A percentile compares a stretch with the other conserved stretches of the same genome.
These are phyloP conservation scores for Eupithecia dodoneata DNA, from an alignment of 2,888 invertebrate genomes.

Conservation along the genomic window DNA sequence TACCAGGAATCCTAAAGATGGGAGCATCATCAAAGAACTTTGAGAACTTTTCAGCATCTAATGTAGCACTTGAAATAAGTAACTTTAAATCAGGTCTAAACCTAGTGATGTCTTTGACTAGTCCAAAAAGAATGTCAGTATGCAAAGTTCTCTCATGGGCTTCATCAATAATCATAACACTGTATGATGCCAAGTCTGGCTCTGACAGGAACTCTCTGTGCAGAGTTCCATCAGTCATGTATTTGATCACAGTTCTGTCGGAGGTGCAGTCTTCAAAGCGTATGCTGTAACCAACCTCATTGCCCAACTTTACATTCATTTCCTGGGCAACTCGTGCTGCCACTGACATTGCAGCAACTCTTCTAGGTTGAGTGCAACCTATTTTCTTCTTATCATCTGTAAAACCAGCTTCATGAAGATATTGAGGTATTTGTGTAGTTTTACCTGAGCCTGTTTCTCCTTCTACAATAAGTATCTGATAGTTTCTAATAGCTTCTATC, in stretches of 20 bases:
- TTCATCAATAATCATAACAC: slow-evolving; percentile 99
- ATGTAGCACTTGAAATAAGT: slow-evolving; percentile 98
- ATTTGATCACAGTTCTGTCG: slow-evolving; percentile 97
- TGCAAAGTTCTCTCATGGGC: slow-evolving; percentile 99
- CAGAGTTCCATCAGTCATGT: slow-evolving; percentile 99
- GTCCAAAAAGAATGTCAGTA: slow-evolving; percentile 98
- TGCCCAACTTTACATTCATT: slow-evolving; percentile 97
- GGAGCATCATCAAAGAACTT: slow-evolving; percentile 99
- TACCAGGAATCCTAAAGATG: slow-evolving; percentile 98
- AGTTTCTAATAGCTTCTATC: slow-evolving; percentile 94
- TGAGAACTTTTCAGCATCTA: slow-evolving; percentile 99
- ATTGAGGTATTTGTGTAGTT: slow-evolving; percentile 99
- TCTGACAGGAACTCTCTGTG: slow-evolving; percentile 98
- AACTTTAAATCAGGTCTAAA: slow-evolving; percentile 97
- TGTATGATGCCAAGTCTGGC: slow-evolving; percentile 97
- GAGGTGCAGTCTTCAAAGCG: slow-evolving; percentile 99
- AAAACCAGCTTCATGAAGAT: slow-evolving; percentile 97
- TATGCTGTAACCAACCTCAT: slow-evolving; percentile 95
- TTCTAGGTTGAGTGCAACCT: slow-evolving; percentile 98
- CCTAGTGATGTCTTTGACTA: slow-evolving; percentile 97
- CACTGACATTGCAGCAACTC: slow-evolving; percentile 99
- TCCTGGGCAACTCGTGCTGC: slow-evolving; percentile 99
- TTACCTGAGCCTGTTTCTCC: slow-evolving; percentile 99
- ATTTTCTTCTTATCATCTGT: slow-evolving; percentile 93
- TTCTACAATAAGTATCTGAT: slow-evolving; percentile 97